Base-by-base conservation (phyloP, 2,888 invertebrate genomes). In the Synergus laeviventris region DNA sequence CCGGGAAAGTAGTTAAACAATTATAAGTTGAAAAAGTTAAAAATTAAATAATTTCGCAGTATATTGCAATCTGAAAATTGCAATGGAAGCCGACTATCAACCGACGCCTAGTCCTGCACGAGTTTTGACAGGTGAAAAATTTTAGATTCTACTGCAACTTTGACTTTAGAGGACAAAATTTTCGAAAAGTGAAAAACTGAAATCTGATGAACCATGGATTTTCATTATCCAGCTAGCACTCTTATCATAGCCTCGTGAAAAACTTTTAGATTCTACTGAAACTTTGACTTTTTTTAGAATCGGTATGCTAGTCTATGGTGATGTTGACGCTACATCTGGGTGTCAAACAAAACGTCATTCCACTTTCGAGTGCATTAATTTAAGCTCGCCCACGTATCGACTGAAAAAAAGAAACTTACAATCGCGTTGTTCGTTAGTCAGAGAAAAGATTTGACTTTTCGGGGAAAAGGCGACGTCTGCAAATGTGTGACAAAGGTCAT, bases 81-180 rank as follows among this genome's bases (percentile, higher is more conserved):
- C 12, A 84, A 91, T 91, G 91, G 91, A 91, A 89, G 90, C 91
- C 83, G 89, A 90, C 84, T 91, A 90, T 86, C 90, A 91, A 86
- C 87, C 90, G 81, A 88, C 89, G 85, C 87, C 86, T 76, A 91
- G 88, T 85, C 90, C 90, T 82, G 88, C 89, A 79, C 87, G 90
- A 87, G 88, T 85, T 87, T 89, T 91, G 89, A 90, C 90, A 91
- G 91, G 91, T 91, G 83, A 87, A 85, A 76, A 78, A 59, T 45
- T 21, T 54, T 16, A 54, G 18, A 56, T 56, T n/a, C 56, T 31
- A 31, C 31, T 31, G 31, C 31, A 31, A 31, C 31, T 31, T 31
- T 31, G 31, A 31, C 31, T 31, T 31, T 31, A 31, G 31, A 31
- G 31, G 31, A 31, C 31, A 31, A 31, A 31, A 31, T 31, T 31